Evolutionary conservation across 2,888 invertebrate species (phyloP), one percentile per base, ranked within the genome.

Genomic region (Ormyrus thymus): DNA sequence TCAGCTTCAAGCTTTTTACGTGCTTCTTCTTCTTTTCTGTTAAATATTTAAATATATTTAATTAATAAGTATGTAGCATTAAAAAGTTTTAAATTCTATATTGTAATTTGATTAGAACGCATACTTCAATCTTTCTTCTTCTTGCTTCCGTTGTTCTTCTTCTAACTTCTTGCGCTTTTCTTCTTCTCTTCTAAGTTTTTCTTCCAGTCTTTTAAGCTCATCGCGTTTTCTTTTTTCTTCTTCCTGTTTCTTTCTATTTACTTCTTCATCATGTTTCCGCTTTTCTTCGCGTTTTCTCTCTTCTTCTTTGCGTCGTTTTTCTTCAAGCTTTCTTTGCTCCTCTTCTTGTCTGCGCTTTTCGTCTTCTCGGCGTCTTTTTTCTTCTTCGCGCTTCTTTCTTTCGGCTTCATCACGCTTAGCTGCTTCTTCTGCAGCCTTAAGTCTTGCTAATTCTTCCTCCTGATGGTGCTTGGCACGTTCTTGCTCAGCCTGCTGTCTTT

Each of bases 301-400:
- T 69, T 92, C 89, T 82, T 92, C 92, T 76, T 91, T 92, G 70
- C 90, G 90, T 69, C 91, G 90, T 84, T 90, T 90, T 77, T 92
- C 92, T 79, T 92, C 92, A 78, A 91, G 92, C 80, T 91, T 92
- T 83, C 90, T 91, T 58, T 89, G 89, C 76, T 92, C 92, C 81
- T 92, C 92, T 79, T 92, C 92, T 68, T 90, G 90, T 82, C 91
- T 91, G 66, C 91, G 91, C 80, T 92, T 92, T n/a, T 90, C 90
- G 82, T 93, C 92, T 82, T 91, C 89, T 76, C 89, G 89, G 82
- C 90, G 87, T 84, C 88, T 90, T 75, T 90, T 90, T 73, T 91
- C 91, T 78, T 92, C 92, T 80, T 91, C 91, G 7, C 76, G 80
- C 81, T 91, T 91, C 51, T 90, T 87, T 81, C 90, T 91, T 75